A percentile compares a stretch with the other conserved stretches of the same genome.
phyloP scores from a whole-genome alignment of 2,113 vertebrate genomes.

The Columba livia region DNA sequence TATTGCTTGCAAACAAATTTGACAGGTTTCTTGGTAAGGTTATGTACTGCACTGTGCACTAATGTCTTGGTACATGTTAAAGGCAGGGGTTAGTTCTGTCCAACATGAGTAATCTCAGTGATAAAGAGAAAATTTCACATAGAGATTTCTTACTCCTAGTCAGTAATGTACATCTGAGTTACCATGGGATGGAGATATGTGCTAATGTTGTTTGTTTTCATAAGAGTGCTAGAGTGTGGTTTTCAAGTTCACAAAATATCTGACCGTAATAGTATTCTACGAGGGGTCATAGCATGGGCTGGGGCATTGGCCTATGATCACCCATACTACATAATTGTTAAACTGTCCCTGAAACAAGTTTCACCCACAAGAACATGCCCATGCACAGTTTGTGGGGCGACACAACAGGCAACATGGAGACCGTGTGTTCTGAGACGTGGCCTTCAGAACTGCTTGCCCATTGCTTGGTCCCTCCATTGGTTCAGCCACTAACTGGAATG shows the following conservation, averaged over 20 bases:
- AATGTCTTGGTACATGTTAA: background rate
- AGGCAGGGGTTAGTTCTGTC: background rate
- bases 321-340: background rate
- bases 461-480: background rate
- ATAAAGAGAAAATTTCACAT: background rate
- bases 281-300: background rate
- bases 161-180: rapidly evolving
- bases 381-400: background rate
- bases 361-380: background rate
- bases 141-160: background rate
- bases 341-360: background rate
- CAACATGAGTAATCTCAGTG: background rate
- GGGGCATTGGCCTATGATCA: background rate
- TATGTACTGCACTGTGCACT: rapidly evolving
- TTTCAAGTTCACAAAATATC: background rate
- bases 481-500: background rate
- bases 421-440: rapidly evolving
- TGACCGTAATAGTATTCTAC: background rate
- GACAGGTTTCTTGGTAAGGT: background rate
- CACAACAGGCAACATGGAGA: background rate
- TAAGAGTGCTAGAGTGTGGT: background rate
- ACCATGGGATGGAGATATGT: background rate
- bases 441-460: background rate
- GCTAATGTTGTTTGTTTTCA: background rate
- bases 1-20: background rate